Conservation (phyloP, 2,797 vertebrate genomes). For the Periparus ater region DNA sequence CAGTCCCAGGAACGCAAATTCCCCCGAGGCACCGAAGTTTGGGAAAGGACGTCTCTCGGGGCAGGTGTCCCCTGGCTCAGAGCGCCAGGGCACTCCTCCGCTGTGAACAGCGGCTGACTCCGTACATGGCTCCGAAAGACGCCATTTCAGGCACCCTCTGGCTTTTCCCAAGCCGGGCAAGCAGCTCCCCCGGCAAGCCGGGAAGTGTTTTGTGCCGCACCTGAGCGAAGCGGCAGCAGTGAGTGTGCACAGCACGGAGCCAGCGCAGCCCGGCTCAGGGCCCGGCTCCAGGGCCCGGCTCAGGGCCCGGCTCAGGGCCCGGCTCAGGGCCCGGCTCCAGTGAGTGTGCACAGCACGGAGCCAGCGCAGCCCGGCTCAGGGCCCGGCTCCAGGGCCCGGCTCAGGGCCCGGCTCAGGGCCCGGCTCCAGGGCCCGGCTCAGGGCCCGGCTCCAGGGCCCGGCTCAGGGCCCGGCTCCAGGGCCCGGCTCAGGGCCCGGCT, state of each 20-base stretch:
- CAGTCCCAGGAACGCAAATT: background rate
- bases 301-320: too few relatives aligned
- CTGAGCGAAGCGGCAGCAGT: accelerated
- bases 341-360: too few relatives aligned
- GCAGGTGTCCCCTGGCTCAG: background rate
- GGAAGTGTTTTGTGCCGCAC: background rate
- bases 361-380: too few relatives aligned
- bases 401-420: too few relatives aligned
- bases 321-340: too few relatives aligned
- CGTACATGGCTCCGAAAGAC: background rate
- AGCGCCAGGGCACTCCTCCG: accelerated
- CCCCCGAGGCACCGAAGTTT: background rate
- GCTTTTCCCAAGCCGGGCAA: background rate
- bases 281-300: too few relatives aligned
- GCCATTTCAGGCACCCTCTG: accelerated
- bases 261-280: too few relatives aligned
- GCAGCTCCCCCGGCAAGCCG: background rate
- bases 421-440: too few relatives aligned
- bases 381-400: too few relatives aligned
- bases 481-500: too few relatives aligned
- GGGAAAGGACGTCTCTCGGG: background rate
- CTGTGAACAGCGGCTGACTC: accelerated
- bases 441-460: too few relatives aligned
- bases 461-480: too few relatives aligned
- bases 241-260: accelerated